phyloP scores from a whole-genome alignment of 2,797 vertebrate species.

The Sebastes iracundus region DNA sequence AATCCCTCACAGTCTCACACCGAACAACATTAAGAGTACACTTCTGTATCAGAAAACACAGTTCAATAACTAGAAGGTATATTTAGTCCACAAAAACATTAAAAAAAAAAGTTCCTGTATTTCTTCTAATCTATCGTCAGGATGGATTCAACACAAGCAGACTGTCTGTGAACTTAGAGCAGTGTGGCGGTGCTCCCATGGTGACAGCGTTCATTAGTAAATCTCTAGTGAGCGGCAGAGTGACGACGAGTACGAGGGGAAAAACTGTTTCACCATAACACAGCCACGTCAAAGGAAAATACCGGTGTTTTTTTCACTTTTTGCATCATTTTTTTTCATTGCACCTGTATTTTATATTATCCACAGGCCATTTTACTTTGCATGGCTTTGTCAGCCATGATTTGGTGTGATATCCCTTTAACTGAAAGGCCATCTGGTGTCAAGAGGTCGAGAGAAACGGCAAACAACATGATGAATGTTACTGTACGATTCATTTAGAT shows the following conservation, averaged over 20 bases:
- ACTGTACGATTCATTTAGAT: neutral
- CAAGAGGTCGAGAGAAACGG: neutral
- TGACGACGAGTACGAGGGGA: constrained; percentile 38
- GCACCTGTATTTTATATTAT: constrained; percentile 31
- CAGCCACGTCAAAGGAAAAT: constrained; percentile 67
- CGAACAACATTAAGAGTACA: constrained; percentile 59
- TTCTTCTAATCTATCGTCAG: constrained; percentile 59
- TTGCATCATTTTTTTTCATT: constrained; percentile 39
- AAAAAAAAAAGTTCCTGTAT: constrained; percentile 50
- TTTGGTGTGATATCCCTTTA: constrained; percentile 42
- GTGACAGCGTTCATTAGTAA: constrained; percentile 73
- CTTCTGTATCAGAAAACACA: constrained; percentile 65
- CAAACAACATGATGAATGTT: constrained; percentile 3
- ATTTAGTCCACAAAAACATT: constrained; percentile 57
- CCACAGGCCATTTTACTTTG: constrained; percentile 33
- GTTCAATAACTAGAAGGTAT: constrained; percentile 58
- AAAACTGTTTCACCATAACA: constrained; percentile 65
- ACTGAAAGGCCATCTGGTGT: constrained; percentile 16
- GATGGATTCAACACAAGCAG: constrained; percentile 67
- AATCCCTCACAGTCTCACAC: constrained; percentile 68
- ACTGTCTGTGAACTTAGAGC: constrained; percentile 75
- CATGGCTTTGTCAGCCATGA: constrained; percentile 32
- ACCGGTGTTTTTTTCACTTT: constrained; percentile 65
- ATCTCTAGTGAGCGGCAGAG: constrained; percentile 61
- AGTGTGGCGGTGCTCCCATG: constrained; percentile 73